A percentile compares a stretch with the other conserved stretches of the same genome.
These are phyloP conservation scores for Drosophila grimshawi DNA, from an alignment of 1,140 invertebrate species.

Conservation along the genomic window DNA sequence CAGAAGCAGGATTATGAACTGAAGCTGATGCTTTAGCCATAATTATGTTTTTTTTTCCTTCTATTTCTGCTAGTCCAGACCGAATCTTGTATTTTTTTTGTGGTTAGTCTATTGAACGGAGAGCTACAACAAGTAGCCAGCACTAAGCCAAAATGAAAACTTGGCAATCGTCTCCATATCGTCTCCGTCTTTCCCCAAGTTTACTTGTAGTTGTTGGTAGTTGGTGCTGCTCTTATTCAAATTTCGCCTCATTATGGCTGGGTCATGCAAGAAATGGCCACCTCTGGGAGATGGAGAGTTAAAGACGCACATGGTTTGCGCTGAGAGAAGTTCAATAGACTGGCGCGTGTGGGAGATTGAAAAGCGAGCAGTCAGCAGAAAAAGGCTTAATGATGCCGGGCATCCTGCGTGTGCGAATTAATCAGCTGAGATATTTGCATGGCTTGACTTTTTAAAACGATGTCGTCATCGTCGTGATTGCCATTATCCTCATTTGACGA, in stretches of 20 bases:
- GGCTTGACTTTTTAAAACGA: conserved; percentile 40
- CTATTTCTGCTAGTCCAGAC: conserved; percentile 26
- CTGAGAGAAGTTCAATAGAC: conserved; percentile 64
- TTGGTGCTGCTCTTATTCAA: conserved; percentile 66
- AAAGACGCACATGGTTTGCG: conserved; percentile 39
- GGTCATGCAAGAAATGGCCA: conserved; percentile 39
- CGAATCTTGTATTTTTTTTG: conserved; percentile 50
- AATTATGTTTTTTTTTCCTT: conserved; percentile 51
- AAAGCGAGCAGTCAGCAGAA: conserved; percentile 78
- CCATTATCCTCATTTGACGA: conserved; percentile 63
- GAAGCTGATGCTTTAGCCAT: conserved; percentile 12
- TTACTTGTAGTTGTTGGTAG: conserved; percentile 24
- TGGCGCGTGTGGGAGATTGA: conserved; percentile 53
- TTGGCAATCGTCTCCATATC: conserved; percentile 22
- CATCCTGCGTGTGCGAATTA: conserved; percentile 79
- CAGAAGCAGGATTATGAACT: background rate
- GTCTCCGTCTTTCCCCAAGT: too few species aligned
- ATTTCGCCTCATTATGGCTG: conserved; percentile 77
- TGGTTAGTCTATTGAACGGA: conserved; percentile 45
- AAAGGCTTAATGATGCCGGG: conserved; percentile 74
- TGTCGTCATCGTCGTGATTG: conserved; percentile 72
- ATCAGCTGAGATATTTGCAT: conserved; percentile 80
- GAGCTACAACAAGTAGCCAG: conserved; percentile 59
- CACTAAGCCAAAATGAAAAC: conserved; percentile 79
- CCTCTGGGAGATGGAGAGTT: background rate